Base-by-base conservation (phyloP, 2,797 vertebrate genomes). In the Silurus lanzhouensis region DNA sequence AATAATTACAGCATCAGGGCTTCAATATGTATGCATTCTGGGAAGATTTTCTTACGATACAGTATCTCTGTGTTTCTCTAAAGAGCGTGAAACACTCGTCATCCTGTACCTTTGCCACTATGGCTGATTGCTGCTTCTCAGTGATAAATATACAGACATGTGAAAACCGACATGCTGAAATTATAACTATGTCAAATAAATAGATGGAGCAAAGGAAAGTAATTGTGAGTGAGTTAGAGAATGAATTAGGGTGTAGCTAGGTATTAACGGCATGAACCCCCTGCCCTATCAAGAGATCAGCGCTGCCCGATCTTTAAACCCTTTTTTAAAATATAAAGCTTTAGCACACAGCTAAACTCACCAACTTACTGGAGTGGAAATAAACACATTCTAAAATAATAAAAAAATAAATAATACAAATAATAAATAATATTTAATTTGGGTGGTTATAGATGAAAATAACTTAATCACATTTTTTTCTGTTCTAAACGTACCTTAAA, bases 101-200 rank as follows among this genome's bases (percentile, higher is more conserved):
- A 52, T 27, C 55, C 72, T 55, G 72, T 9, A 83, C 83, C 55
- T 70, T 20, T 63, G 75, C 85, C 64, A 52, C 72, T 71, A 44
- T 64, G 61, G 13, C 72, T 60, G 71, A 76, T 76, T 72, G 17
- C 63, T 85, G 27, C 71, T 67, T 55, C 75, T 83, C 57, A 55
- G 25, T 83, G 63, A 82, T 66, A 61, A 82, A 82, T 61, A 52
- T 27, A 68, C 64, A 78, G 81, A 57, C 38, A 12, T 70, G 27
- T 83, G 81, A 78, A 25, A 72, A 58, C 22, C 38, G 44, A 67
- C 71, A 76, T 38, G 79, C 6, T 19, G 52, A 81, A 46, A 76
- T 85, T 82, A 82, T 79, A 71, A 83, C 20, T 79, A 72, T 75
- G 79, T 64, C 57, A 79, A 79, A 25, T 25, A 44, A 67, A 63